Conservation (phyloP, 2,888 invertebrate genomes). For the Chrysodeixis includens region DNA sequence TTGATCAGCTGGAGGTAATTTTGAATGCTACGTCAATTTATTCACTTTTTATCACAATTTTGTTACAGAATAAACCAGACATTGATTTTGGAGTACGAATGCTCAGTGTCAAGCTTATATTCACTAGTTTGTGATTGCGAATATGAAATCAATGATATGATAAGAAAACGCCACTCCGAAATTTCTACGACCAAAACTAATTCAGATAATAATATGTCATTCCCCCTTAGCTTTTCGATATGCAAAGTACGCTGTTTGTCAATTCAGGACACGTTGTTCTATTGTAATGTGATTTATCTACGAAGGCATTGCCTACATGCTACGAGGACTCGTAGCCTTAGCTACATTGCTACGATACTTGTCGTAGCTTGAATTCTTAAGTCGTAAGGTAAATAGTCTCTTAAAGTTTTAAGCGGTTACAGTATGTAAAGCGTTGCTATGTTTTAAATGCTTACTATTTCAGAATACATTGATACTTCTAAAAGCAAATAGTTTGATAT, state of each 20-base stretch:
- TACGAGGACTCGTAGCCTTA: constrained; percentile 1
- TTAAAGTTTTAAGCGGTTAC: neutral
- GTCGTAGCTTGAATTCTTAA: neutral
- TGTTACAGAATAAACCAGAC: too few relatives aligned
- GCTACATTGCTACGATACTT: neutral
- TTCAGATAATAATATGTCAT: neutral
- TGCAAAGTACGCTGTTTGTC: neutral
- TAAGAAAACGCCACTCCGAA: neutral
- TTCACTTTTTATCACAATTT: too few relatives aligned
- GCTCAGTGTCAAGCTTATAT: too few relatives aligned
- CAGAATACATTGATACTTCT: too few relatives aligned
- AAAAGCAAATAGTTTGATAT: too few relatives aligned
- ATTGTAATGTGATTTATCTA: constrained; percentile 1
- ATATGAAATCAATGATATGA: neutral
- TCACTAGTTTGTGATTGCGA: neutral
- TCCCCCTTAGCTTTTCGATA: constrained; percentile 4
- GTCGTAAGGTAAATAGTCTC: neutral
- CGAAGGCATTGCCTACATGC: constrained; percentile 4
- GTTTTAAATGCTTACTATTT: too few relatives aligned
- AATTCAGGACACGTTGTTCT: neutral
- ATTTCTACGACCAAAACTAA: neutral
- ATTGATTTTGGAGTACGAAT: too few relatives aligned
- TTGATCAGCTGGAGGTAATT: too few relatives aligned
- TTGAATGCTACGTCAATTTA: too few relatives aligned
- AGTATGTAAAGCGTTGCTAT: too few relatives aligned